phyloP scores from a whole-genome alignment of 2,797 vertebrate species.

The Diplodus sargus region DNA sequence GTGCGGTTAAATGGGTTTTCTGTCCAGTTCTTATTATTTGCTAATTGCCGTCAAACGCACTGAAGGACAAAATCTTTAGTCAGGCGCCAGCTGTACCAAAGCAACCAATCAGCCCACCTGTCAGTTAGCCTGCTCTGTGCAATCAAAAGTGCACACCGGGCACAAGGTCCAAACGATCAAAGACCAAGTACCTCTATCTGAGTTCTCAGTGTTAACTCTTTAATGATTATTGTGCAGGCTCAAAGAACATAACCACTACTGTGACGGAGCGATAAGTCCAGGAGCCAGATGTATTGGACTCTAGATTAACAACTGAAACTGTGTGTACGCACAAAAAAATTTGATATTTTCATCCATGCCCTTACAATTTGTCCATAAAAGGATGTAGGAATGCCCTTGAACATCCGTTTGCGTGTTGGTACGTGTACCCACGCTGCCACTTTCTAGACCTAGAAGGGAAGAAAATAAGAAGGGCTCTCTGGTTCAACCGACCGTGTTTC shows the following conservation, averaged over 20 bases:
- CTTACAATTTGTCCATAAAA: too few relatives aligned
- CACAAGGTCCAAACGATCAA: neutral
- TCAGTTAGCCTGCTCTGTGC: neutral
- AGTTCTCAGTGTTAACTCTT: neutral
- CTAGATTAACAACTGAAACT: too few relatives aligned
- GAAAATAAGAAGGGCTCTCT: too few relatives aligned
- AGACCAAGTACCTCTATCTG: neutral
- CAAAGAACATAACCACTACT: neutral
- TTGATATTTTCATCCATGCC: too few relatives aligned
- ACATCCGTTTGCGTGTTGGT: too few relatives aligned
- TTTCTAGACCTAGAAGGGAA: too few relatives aligned
- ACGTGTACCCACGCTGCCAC: too few relatives aligned
- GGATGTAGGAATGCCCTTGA: too few relatives aligned
- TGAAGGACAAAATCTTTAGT: neutral
- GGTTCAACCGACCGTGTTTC: too few relatives aligned
- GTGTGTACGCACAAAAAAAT: too few relatives aligned
- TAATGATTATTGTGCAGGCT: neutral
- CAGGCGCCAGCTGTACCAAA: neutral
- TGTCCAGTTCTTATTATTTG: conserved; percentile 16
- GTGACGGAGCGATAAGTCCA: too few relatives aligned
- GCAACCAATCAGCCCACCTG: neutral
- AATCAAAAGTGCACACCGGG: neutral
- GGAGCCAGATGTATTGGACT: neutral
- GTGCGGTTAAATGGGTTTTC: neutral
- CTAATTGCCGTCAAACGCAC: neutral